Conservation (phyloP, 1,140 invertebrate species). For the Chlorops oryzae region DNA sequence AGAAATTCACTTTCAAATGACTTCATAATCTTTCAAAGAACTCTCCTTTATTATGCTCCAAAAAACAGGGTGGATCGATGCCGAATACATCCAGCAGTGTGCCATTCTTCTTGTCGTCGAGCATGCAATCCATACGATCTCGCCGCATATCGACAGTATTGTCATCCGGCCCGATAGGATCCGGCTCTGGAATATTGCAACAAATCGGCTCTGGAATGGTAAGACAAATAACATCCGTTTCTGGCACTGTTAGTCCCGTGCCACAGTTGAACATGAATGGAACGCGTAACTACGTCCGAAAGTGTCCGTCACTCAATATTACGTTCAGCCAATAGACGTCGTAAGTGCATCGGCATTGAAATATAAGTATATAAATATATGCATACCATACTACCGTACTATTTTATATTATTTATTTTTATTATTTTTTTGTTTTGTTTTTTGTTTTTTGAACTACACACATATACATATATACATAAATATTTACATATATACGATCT, state of each 20-base stretch:
- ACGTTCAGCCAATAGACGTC: conserved; percentile 51
- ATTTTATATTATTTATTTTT: too few relatives aligned
- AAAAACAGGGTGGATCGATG: conserved; percentile 71
- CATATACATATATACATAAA: background rate
- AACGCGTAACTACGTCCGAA: conserved; percentile 66
- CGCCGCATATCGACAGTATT: conserved; percentile 65
- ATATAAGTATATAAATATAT: too few relatives aligned
- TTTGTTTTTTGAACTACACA: too few relatives aligned
- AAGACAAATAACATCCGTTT: conserved; percentile 68
- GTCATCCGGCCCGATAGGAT: conserved; percentile 47
- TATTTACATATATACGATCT: background rate
- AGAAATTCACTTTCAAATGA: conserved; percentile 11
- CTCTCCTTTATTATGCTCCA: conserved; percentile 47
- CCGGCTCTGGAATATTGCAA: conserved; percentile 68
- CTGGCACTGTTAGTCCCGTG: conserved; percentile 47
- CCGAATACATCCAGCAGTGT: conserved; percentile 82
- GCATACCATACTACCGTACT: too few relatives aligned
- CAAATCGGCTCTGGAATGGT: conserved; percentile 81
- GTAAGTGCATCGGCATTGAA: too few relatives aligned
- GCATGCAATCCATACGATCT: conserved; percentile 75
- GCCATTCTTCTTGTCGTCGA: conserved; percentile 72
- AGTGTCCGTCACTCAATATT: conserved; percentile 64
- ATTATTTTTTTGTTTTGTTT: too few relatives aligned
- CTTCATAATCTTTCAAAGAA: conserved; percentile 46
- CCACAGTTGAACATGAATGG: conserved; percentile 52